Percentiles rank a stretch among this genome's conserved stretches.
Evolutionary conservation across 1,140 invertebrate species (phyloP).

Genomic region (Psilanteris sp.): DNA sequence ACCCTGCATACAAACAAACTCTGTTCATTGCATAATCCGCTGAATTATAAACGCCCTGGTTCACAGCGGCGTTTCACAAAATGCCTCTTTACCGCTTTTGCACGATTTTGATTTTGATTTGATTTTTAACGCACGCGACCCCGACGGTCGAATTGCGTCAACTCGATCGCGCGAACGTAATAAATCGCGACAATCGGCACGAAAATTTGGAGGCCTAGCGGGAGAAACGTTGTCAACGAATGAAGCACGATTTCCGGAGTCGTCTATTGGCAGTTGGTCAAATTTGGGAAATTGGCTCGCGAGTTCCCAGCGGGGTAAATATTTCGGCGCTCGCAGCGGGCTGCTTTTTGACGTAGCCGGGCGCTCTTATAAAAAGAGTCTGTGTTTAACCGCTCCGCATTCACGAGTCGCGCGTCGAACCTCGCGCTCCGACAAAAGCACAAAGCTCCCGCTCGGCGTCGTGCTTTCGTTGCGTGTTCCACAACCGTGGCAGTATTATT

Average conservation of each 20-base stretch:
- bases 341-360: slow-evolving; percentile 65
- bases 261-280: slow-evolving; percentile 68
- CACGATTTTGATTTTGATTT: too few species aligned
- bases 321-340: slow-evolving; percentile 67
- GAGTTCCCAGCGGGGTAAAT: slow-evolving; percentile 65
- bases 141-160: too few species aligned
- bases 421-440: slow-evolving; percentile 44
- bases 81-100: too few species aligned
- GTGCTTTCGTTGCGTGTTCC: slow-evolving; percentile 35
- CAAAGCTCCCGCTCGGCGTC: slow-evolving; percentile 19
- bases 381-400: slow-evolving; percentile 67
- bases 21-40: too few species aligned
- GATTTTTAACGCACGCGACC: too few species aligned
- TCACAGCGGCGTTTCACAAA: too few species aligned
- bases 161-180: too few species aligned
- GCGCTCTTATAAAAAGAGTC: slow-evolving; percentile 75
- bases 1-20: too few species aligned
- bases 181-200: too few species aligned
- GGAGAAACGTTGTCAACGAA: slow-evolving; percentile 25
- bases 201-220: not conserved
- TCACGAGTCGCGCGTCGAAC: slow-evolving; percentile 64
- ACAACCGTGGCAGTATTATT: slow-evolving; percentile 50
- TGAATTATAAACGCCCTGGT: too few species aligned
- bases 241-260: slow-evolving; percentile 68
- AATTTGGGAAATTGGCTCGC: slow-evolving; percentile 69